These are phyloP conservation scores for Gymnoscelis rufifasciata DNA, from an alignment of 2,888 invertebrate genomes.

Conservation along the genomic window DNA sequence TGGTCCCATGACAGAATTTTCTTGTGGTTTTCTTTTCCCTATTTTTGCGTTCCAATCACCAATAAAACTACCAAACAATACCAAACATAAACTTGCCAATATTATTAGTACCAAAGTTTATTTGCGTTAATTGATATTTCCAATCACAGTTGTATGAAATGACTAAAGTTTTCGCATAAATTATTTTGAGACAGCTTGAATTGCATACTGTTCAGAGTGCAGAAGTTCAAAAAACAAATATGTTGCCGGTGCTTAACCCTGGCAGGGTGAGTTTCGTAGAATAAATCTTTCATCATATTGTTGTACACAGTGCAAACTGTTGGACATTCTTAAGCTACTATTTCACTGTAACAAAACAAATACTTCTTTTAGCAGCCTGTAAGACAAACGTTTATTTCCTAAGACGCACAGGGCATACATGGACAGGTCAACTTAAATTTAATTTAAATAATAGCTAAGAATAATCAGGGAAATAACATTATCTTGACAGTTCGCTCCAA, in stretches of 20 bases:
- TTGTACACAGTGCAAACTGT: constrained; percentile 52
- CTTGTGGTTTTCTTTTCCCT: too few species aligned
- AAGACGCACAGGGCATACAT: too few species aligned
- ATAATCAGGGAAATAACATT: too few species aligned
- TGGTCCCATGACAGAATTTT: too few species aligned
- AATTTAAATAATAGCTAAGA: too few species aligned
- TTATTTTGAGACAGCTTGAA: constrained; percentile 20
- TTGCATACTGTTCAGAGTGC: constrained; percentile 7
- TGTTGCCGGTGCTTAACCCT: constrained; percentile 29
- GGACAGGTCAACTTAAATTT: too few species aligned
- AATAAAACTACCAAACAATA: too few species aligned
- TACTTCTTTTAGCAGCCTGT: too few species aligned
- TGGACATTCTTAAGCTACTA: constrained; percentile 52
- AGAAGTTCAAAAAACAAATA: constrained; percentile 3
- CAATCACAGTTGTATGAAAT: constrained; percentile 17
- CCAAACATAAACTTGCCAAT: constrained; percentile 15
- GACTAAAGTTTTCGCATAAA: constrained; percentile 18
- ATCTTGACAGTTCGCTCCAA: too few species aligned
- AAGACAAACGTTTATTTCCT: too few species aligned
- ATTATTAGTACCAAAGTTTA: constrained; percentile 19
- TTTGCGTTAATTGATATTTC: constrained; percentile 12
- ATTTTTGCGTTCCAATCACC: too few species aligned
- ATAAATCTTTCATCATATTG: constrained; percentile 47
- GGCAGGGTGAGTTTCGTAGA: constrained; percentile 57
- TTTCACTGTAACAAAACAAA: constrained; percentile 47